phyloP scores from a whole-genome alignment of 2,888 invertebrate genomes.

The Megastigmus dorsalis region DNA sequence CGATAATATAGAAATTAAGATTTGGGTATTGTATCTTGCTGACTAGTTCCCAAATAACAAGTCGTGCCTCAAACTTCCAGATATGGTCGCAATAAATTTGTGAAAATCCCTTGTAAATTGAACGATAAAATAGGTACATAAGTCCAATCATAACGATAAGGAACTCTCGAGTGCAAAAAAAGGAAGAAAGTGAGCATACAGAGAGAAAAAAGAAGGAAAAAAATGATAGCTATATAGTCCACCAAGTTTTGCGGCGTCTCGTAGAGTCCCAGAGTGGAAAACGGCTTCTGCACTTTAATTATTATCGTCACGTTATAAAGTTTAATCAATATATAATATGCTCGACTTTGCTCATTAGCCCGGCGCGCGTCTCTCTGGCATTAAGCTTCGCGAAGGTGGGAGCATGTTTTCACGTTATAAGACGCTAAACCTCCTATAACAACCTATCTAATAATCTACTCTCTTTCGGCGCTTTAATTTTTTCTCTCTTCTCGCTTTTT shows the following conservation, averaged over 20 bases:
- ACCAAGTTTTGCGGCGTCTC: background rate
- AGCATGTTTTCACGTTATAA: conserved; percentile 32
- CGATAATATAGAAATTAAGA: too few relatives aligned
- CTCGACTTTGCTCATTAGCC: conserved; percentile 49
- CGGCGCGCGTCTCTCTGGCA: background rate
- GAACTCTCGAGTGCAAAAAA: too few relatives aligned
- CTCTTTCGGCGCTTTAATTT: background rate
- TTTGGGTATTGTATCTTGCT: too few relatives aligned
- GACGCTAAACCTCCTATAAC: conserved; percentile 34
- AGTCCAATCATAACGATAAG: conserved; percentile 1
- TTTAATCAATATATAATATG: conserved; percentile 54
- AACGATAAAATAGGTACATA: conserved; percentile 27
- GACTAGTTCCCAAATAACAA: too few relatives aligned
- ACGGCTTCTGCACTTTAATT: conserved; percentile 44
- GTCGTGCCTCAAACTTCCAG: too few relatives aligned
- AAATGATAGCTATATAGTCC: conserved; percentile 19
- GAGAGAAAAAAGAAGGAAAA: conserved; percentile 1
- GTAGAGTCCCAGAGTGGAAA: conserved; percentile 14
- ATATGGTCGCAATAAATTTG: background rate
- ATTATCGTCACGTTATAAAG: conserved; percentile 53
- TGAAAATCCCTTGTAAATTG: conserved; percentile 31
- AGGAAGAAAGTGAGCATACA: background rate
- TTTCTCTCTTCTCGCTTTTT: background rate
- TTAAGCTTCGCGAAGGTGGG: conserved; percentile 17
- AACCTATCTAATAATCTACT: conserved; percentile 34